These are phyloP conservation scores for Priocnemis perturbator DNA, from an alignment of 2,888 invertebrate genomes.

Conservation along the genomic window DNA sequence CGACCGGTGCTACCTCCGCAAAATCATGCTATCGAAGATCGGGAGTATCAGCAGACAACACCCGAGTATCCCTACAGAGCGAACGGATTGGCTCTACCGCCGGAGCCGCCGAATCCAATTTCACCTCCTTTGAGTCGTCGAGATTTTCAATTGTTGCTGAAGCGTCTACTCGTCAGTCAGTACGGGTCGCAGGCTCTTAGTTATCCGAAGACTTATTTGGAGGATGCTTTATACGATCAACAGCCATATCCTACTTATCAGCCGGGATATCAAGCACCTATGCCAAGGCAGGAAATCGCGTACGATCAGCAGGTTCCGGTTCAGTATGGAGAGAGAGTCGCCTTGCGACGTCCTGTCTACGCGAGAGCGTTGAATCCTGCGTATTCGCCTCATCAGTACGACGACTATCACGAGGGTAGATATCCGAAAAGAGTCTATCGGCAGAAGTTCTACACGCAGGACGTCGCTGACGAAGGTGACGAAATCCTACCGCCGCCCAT, in stretches of 20 bases:
- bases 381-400: conserved; percentile 65
- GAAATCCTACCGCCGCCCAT: conserved; percentile 83
- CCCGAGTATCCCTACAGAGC: conserved; percentile 64
- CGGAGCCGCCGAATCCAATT: conserved; percentile 78
- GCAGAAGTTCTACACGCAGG: conserved; percentile 67
- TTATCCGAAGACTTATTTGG: conserved; percentile 70
- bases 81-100: conserved; percentile 68
- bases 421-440: conserved; percentile 69
- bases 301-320: conserved; percentile 52
- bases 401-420: conserved; percentile 67
- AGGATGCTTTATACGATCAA: conserved; percentile 72
- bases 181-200: conserved; percentile 69
- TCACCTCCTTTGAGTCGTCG: conserved; percentile 83
- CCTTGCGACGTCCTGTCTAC: conserved; percentile 63
- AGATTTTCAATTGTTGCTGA: conserved; percentile 82
- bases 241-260: conserved; percentile 74
- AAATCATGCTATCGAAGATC: conserved; percentile 57
- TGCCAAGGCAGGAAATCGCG: conserved; percentile 59
- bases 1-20: conserved; percentile 52
- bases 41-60: conserved; percentile 62
- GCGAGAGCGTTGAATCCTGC: conserved; percentile 57
- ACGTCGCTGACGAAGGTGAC: conserved; percentile 75
- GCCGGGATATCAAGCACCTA: conserved; percentile 67
- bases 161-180: conserved; percentile 81
- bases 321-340: conserved; percentile 66